Percentiles rank a stretch among this genome's conserved stretches.
These are phyloP conservation scores for Caprella mutica DNA, from an alignment of 2,888 invertebrate species.

Conservation along the genomic window DNA sequence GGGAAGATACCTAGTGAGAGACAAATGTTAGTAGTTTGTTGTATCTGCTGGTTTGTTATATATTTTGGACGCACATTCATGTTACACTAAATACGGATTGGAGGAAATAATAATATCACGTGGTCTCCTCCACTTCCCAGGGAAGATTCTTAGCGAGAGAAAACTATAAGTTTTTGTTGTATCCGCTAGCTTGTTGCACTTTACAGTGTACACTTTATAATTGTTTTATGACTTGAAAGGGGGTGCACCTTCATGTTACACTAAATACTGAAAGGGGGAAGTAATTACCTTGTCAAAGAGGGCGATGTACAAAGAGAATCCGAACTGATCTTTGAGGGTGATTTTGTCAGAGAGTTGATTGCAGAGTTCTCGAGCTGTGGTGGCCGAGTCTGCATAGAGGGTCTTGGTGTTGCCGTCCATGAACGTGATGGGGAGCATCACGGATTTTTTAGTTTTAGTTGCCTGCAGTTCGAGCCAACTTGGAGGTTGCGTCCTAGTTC, in stretches of 20 bases:
- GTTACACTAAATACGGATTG: no score
- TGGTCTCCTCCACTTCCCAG: conserved; percentile 97
- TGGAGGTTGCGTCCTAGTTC: conserved; percentile 95
- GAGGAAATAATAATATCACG: no score
- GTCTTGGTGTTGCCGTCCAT: conserved; percentile 99
- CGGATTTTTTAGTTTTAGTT: conserved; percentile 95
- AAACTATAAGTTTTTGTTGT: not conserved
- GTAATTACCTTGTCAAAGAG: conserved; percentile 91
- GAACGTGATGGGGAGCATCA: conserved; percentile 96
- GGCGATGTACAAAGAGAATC: conserved; percentile 96
- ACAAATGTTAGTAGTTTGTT: not conserved
- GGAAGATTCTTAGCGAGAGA: conserved; percentile 63
- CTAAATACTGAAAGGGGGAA: no score
- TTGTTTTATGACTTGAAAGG: no score
- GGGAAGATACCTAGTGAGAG: conserved; percentile 64
- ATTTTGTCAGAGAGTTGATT: conserved; percentile 95
- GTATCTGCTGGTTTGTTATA: no score
- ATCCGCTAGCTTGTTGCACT: no score
- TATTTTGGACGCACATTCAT: no score
- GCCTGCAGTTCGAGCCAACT: conserved; percentile 97
- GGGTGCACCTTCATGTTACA: no score
- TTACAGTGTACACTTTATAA: no score
- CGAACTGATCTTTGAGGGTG: conserved; percentile 86
- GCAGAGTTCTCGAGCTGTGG: conserved; percentile 91
- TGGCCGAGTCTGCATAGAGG: conserved; percentile 89